phyloP scores from a whole-genome alignment of 1,140 invertebrate species.

The Plectrocnemia conspersa region DNA sequence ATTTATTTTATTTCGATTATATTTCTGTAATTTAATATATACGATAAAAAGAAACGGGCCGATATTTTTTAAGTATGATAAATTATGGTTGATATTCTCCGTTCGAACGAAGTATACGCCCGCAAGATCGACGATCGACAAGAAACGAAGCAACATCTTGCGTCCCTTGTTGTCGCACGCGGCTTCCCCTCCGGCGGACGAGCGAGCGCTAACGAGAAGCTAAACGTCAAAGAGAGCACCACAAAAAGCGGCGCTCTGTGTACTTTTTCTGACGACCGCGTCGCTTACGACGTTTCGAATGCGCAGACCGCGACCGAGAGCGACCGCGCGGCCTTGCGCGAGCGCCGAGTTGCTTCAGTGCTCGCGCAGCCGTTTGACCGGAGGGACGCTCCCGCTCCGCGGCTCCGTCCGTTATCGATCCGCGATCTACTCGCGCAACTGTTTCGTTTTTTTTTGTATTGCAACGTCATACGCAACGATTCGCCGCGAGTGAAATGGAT shows the following conservation, averaged over 20 bases:
- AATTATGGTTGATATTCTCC: neutral
- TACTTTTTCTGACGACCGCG: slow-evolving; percentile 18
- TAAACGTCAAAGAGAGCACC: slow-evolving; percentile 32
- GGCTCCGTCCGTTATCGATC: slow-evolving; percentile 11
- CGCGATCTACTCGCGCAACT: slow-evolving; percentile 15
- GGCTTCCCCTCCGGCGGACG: slow-evolving; percentile 22
- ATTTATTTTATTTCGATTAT: too few species aligned
- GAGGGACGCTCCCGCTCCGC: slow-evolving; percentile 14
- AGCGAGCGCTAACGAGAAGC: slow-evolving; percentile 34
- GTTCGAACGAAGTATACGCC: slow-evolving; percentile 5
- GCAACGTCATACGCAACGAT: neutral
- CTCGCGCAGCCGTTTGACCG: slow-evolving; percentile 16
- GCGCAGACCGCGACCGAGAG: neutral
- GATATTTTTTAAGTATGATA: neutral
- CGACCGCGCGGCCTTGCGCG: slow-evolving; percentile 27
- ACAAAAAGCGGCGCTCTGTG: slow-evolving; percentile 30
- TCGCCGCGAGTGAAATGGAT: neutral
- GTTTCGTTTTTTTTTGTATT: slow-evolving; percentile 4
- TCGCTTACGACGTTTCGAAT: slow-evolving; percentile 8
- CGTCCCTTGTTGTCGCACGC: slow-evolving; percentile 17
- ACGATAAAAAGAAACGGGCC: neutral
- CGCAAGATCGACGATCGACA: neutral
- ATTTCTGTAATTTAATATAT: too few species aligned
- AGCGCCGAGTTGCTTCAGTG: slow-evolving; percentile 22
- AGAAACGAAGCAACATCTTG: slow-evolving; percentile 8